A percentile compares a stretch with the other conserved stretches of the same genome.
phyloP scores from a whole-genome alignment of 2,888 invertebrate species.

The Callosobruchus maculatus region DNA sequence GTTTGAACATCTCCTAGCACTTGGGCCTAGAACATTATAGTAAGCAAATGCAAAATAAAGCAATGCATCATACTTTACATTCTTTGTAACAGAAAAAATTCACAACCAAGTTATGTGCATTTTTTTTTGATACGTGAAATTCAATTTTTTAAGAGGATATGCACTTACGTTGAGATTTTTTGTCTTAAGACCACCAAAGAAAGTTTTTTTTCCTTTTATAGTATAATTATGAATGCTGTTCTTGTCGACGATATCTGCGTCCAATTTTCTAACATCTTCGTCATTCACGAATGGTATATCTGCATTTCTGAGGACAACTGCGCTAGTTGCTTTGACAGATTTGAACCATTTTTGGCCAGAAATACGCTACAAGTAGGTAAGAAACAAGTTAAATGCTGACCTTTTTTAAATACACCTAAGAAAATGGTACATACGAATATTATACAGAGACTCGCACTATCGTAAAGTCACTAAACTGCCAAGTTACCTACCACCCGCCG shows the following conservation, averaged over 20 bases:
- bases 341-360: constrained; percentile 36
- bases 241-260: constrained; percentile 31
- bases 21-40: background rate
- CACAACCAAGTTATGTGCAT: too few relatives aligned
- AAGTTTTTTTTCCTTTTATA: constrained; percentile 38
- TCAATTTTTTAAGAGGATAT: too few relatives aligned
- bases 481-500: too few relatives aligned
- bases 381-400: too few relatives aligned
- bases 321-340: constrained; percentile 19
- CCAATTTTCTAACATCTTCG: constrained; percentile 29
- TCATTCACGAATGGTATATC: constrained; percentile 27
- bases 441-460: too few relatives aligned
- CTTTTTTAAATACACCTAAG: too few relatives aligned
- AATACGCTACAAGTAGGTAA: constrained; percentile 26
- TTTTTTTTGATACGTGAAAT: too few relatives aligned
- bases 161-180: constrained; percentile 32
- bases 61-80: too few relatives aligned
- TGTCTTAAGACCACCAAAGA: constrained; percentile 38
- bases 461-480: too few relatives aligned
- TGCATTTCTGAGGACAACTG: constrained; percentile 21
- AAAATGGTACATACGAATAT: too few relatives aligned
- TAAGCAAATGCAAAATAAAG: too few relatives aligned
- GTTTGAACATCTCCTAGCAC: constrained; percentile 24
- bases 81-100: too few relatives aligned
- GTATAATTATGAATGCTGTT: constrained; percentile 20